Evolutionary conservation across 2,888 invertebrate species (phyloP).

Genomic region (Drosophila conformis): DNA sequence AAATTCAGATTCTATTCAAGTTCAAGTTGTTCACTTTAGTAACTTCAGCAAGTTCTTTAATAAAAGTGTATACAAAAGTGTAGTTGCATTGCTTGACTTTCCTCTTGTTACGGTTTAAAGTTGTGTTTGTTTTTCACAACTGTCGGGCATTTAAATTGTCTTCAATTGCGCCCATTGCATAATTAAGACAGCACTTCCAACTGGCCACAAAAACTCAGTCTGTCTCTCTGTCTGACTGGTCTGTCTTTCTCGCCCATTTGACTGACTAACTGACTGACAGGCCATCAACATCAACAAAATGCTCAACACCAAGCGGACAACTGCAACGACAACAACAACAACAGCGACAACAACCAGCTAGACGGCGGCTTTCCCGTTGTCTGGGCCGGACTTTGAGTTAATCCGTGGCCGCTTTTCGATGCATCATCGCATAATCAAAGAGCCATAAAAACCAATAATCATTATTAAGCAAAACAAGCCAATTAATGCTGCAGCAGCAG

Average conservation of each 20-base stretch:
- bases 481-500: constrained; percentile 66
- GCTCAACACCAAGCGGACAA: constrained; percentile 57
- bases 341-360: not conserved
- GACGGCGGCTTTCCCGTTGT: constrained; percentile 51
- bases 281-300: constrained; percentile 71
- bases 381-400: constrained; percentile 47
- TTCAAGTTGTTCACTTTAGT: not conserved
- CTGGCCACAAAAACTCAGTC: constrained; percentile 50
- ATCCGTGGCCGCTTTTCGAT: constrained; percentile 66
- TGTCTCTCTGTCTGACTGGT: constrained; percentile 12
- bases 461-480: constrained; percentile 81
- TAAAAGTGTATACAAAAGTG: constrained; percentile 33
- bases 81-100: constrained; percentile 25
- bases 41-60: not conserved
- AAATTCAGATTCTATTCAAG: not conserved
- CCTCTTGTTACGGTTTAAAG: constrained; percentile 22
- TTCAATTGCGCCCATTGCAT: constrained; percentile 78
- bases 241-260: constrained; percentile 35
- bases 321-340: constrained; percentile 9
- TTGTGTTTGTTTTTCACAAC: constrained; percentile 77
- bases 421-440: constrained; percentile 81
- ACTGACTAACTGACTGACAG: constrained; percentile 74
- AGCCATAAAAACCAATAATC: constrained; percentile 80
- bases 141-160: constrained; percentile 74
- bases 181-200: constrained; percentile 73